Base-by-base conservation (phyloP, 1,140 invertebrate genomes). In the Chironomus tepperi region DNA sequence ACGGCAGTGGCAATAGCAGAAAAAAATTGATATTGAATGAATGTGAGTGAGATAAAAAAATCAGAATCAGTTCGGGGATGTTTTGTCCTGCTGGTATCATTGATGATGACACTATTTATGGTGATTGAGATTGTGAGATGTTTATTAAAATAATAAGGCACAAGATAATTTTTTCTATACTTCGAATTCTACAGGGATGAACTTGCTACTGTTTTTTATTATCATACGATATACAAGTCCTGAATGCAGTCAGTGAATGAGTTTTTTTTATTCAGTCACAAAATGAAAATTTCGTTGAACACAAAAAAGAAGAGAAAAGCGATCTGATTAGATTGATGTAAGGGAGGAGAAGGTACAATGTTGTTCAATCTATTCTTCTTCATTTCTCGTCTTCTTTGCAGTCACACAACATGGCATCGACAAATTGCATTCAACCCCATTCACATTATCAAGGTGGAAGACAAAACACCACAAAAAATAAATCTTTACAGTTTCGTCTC, bases 101-200 rank as follows among this genome's bases (percentile, higher is more conserved):
- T 57, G 47, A 57, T 57, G 47, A 57, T 57, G 47, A 57, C 47
- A 57, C 47, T 57, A 57, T 57, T 57, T 57, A 57, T 57, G 47
- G 47, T 57, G 47, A 57, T 57, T 57, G 47, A 57, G 47, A 57
- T 57, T 57, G 47, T 57, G 47, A 57, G 47, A 57, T 57, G 47
- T 57, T 57, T 57, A 57, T 57, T 57, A 57, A 57, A 57, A 57
- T 57, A 57, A 57, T 57, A 57, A 57, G 47, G 47, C 47, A 57
- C 47, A 57, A 57, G 47, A 57, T 12, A 57, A 57, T 57, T 57
- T n/a, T n/a, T 12, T 15, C 12, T 57, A 57, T 57, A 57, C 10
- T 57, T n/a, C 12, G 15, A 57, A n/a, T 5, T n/a, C 12, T n/a
- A 57, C 47, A 57, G 47, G n/a, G 12, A 5, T 57, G 47, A 57